A percentile compares a stretch with the other conserved stretches of the same genome.
Evolutionary conservation across 2,797 vertebrate genomes (phyloP).

Genomic region (Sebastes jordani): DNA sequence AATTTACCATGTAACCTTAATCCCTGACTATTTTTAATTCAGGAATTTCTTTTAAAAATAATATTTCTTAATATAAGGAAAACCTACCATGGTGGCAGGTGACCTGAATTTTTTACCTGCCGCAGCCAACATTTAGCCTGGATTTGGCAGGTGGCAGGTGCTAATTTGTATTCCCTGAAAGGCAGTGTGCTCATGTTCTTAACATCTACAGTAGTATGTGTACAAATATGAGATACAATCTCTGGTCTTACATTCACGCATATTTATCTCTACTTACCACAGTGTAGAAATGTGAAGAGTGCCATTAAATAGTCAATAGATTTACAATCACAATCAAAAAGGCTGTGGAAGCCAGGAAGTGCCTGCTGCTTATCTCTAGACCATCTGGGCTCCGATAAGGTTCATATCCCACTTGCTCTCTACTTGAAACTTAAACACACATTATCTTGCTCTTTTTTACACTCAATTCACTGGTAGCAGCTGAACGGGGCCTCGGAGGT

Average conservation of each 20-base stretch:
- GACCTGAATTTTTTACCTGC: too few species aligned
- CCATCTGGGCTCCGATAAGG: conserved; percentile 5
- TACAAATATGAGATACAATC: neutral
- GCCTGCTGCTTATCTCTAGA: neutral
- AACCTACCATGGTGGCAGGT: too few species aligned
- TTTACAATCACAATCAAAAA: neutral
- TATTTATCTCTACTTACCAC: neutral
- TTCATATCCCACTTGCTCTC: neutral
- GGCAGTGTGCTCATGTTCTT: neutral
- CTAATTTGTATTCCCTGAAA: too few species aligned
- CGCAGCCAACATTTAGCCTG: too few species aligned
- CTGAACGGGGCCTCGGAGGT: neutral
- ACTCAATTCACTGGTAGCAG: neutral
- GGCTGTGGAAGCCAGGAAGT: neutral
- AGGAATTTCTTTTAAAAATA: too few species aligned
- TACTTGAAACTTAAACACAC: neutral
- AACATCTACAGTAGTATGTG: neutral
- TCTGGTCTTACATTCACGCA: neutral
- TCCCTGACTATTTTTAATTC: too few species aligned
- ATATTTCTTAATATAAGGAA: too few species aligned
- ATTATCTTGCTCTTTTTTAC: neutral
- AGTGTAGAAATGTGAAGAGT: neutral
- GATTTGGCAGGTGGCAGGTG: too few species aligned
- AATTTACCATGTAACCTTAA: too few species aligned
- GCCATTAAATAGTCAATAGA: conserved; percentile 5